phyloP scores from a whole-genome alignment of 1,140 invertebrate genomes.

The Rhopalosiphum padi region DNA sequence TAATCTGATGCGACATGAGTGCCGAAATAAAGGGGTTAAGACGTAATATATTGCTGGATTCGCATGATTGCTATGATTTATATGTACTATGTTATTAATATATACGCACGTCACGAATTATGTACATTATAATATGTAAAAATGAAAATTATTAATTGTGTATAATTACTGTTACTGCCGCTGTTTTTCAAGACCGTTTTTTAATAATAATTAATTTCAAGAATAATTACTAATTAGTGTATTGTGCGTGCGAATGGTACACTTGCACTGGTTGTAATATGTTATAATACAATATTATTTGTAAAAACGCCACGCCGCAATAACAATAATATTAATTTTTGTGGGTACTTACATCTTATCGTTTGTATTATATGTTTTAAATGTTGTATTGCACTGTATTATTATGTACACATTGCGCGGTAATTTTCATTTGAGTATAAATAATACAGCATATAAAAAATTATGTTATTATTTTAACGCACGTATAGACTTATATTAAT shows the following conservation, averaged over 20 bases:
- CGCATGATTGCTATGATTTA: background rate
- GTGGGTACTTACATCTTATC: background rate
- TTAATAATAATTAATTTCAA: background rate
- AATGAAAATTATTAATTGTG: background rate
- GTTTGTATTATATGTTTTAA: background rate
- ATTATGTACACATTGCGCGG: background rate
- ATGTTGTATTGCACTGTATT: background rate
- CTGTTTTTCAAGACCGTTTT: background rate
- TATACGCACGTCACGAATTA: background rate
- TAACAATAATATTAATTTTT: background rate
- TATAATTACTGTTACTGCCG: background rate
- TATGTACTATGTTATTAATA: background rate
- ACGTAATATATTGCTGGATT: background rate
- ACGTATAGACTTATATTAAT: background rate
- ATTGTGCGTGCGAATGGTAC: background rate
- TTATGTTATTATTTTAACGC: background rate
- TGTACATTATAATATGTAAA: background rate
- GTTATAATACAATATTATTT: background rate
- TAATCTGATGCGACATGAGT: background rate
- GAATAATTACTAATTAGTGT: background rate
- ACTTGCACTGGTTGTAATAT: background rate
- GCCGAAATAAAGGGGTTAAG: slow-evolving; percentile 3
- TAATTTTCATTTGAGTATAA: background rate
- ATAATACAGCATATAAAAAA: background rate
- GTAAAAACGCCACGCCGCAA: background rate